Evolutionary conservation across 2,113 vertebrate genomes (phyloP).

Genomic region (Thermophis baileyi): DNA sequence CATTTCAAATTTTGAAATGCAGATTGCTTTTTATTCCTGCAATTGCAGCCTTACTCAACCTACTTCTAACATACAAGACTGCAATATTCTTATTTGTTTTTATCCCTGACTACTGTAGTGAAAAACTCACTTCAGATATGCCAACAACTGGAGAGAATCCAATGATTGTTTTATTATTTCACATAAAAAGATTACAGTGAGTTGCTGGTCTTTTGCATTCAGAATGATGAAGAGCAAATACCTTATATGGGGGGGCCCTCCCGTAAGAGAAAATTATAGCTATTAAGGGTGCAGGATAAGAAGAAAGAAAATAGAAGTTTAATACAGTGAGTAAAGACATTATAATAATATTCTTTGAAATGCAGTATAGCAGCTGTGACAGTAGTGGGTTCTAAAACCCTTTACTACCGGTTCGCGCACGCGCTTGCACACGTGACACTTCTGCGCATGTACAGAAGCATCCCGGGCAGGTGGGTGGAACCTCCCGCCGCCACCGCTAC

Average conservation of each 20-base stretch:
- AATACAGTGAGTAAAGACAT: background rate
- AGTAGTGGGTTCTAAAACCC: too few species aligned
- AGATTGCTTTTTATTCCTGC: background rate
- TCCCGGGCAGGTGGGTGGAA: too few species aligned
- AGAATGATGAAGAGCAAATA: background rate
- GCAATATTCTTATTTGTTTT: background rate
- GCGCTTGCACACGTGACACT: too few species aligned
- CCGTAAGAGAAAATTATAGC: background rate
- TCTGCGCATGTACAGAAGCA: too few species aligned
- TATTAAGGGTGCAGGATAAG: background rate
- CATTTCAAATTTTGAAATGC: background rate
- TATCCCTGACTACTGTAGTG: background rate
- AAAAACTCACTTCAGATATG: background rate
- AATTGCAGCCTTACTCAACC: background rate
- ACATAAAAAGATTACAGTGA: background rate
- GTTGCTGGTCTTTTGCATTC: background rate
- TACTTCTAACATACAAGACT: background rate
- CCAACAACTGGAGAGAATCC: background rate
- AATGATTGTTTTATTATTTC: background rate
- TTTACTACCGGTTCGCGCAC: too few species aligned
- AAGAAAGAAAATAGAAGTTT: background rate
- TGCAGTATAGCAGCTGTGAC: background rate
- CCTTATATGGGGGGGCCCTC: background rate
- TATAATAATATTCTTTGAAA: background rate
- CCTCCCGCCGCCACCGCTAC: too few species aligned